Base-by-base conservation (phyloP, 2,797 vertebrate genomes). In the Paguma larvata region DNA sequence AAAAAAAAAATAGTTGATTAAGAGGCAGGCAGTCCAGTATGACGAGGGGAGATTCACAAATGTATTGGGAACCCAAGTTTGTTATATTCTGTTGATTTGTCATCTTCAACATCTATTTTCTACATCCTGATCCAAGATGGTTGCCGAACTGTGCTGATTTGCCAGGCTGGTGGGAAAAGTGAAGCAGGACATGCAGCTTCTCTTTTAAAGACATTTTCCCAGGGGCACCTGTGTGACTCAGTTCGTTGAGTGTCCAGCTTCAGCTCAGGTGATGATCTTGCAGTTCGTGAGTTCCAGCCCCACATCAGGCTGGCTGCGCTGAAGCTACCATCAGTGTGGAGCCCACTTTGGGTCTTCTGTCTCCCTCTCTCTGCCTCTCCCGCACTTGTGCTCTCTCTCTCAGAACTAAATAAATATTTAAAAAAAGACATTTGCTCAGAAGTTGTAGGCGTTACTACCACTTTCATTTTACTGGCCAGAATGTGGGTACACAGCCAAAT, bases 381-480 rank as follows among this genome's bases (percentile, higher is more conserved):
- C 53, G 18, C 18, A 6, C 18, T 56, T 6, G 19, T 56, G 53
- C 18, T 56, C 18, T 53, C 53, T 56, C 53, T 56, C 53, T 56
- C 53, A 56, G 19, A 56, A 56, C 19, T 56, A 56, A 56, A 56
- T 6, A 7, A 19, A 2, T 6, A 21, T 19, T 19, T 2, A 19
- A 53, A 56, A 53, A 53, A 59, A 59, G 56, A 59, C 56, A 59
- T 21, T 59, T 59, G 91, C 5, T 23, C 10, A 38, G 32, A 87
- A 65, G 30, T 48, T 79, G 23, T 34, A 30, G 27, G 25, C 93
- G 10, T 32, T 70, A 34, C 13, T 59, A 75, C 25, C 14, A 56
- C 19, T 82, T 88, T 88, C 15, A 84, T 91, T 95, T 85, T 88
- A 86, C 44, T 48, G 44, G 4, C 41, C 34, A 77, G 19, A 92